A percentile compares a stretch with the other conserved stretches of the same genome.
phyloP scores from a whole-genome alignment of 2,113 vertebrate species.

The Halcyon senegalensis region DNA sequence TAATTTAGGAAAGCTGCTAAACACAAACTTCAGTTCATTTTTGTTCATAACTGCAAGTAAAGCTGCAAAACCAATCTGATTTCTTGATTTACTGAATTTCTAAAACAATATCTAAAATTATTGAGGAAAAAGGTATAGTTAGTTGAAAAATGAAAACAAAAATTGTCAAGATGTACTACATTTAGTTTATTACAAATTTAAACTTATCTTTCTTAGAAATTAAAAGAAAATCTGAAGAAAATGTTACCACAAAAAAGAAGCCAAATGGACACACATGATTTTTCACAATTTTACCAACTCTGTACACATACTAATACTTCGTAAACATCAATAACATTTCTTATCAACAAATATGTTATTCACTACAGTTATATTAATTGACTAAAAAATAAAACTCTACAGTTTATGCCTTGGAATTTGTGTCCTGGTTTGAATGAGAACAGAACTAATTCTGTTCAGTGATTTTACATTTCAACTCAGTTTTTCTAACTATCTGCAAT shows the following conservation, averaged over 20 bases:
- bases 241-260: background rate
- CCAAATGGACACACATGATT: background rate
- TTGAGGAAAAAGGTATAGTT: background rate
- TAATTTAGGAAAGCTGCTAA: no score
- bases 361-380: background rate
- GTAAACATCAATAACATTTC: background rate
- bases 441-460: background rate
- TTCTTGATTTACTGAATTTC: background rate
- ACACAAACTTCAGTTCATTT: no score
- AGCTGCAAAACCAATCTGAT: background rate
- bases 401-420: background rate
- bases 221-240: background rate
- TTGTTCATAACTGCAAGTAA: no score
- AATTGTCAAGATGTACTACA: background rate
- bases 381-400: background rate
- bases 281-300: background rate
- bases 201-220: background rate
- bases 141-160: background rate
- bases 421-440: background rate
- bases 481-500: no score
- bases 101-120: background rate
- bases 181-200: background rate
- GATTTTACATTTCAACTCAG: background rate
- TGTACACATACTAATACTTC: background rate
- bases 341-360: background rate